Base-by-base conservation (phyloP, 2,113 vertebrate genomes). In the Sinocyclocheilus anophthalmus region DNA sequence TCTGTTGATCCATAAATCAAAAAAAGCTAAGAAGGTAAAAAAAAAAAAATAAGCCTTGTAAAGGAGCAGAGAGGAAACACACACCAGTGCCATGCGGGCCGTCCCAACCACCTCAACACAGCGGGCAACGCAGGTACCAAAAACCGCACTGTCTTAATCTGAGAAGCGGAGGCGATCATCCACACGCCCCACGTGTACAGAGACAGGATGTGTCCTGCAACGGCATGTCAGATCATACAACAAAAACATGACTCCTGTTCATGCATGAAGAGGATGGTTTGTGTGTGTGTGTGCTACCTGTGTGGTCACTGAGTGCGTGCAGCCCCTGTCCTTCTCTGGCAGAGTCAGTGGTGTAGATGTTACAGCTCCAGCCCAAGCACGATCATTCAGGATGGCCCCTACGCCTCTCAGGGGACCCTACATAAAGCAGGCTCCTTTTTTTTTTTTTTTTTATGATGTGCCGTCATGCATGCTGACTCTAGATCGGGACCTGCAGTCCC, bases 131-230 rank as follows among this genome's bases (percentile, higher is more conserved):
- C 87, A 99, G 92, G 92, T 99, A n/a, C 98, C 98, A 98, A 99
- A 91, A 99, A 99, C 80, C 98, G 95, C 84, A 99, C 97, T 0
- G 97, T 99, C 91, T 99, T 98, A 92, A 99, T 98, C 90, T 99
- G 98, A 48, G 98, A 99, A 99, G 82, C 98, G 3, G 98, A 99
- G 6, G 98, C 98, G 76, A 99, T 99, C 97, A 99, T 98, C 98
- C 98, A 99, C 81, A 98, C 97, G 0, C 97, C 96, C 98, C 98
- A 99, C 0, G 98, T 97, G 78, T 97, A 99, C 91, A 99, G 96
- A 93, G 98, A 97, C 93, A 99, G 94, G 90, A 99, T 98, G 92
- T 99, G 98, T 84, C 98, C 98, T 99, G 85, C 22, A 59, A 61
- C 57, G 3, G 22, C 57, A 65, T 87, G 2, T 57, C 30, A 89